phyloP scores from a whole-genome alignment of 2,888 invertebrate genomes.

The Chirona hameri region DNA sequence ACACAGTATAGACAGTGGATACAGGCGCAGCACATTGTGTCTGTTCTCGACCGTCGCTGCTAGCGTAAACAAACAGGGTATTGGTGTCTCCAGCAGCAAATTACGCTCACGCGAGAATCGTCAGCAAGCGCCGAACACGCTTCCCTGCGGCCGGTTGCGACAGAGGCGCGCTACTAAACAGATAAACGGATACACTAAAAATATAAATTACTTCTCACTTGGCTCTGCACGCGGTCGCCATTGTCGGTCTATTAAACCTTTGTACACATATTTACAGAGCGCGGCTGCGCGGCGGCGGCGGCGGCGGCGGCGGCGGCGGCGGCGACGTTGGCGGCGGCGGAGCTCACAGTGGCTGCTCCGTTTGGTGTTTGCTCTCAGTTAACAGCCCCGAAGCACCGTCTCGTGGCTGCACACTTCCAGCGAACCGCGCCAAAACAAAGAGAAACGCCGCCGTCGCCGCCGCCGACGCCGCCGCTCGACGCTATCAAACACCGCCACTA shows the following conservation, averaged over 20 bases:
- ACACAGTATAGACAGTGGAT: background rate
- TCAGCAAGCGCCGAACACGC: background rate
- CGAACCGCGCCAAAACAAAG: background rate
- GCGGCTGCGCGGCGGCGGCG: background rate
- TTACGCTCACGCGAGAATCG: background rate
- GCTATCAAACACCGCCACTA: background rate
- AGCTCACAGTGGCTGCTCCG: background rate
- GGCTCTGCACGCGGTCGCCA: background rate
- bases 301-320: background rate
- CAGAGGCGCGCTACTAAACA: background rate
- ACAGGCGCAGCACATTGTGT: background rate
- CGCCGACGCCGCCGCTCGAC: background rate
- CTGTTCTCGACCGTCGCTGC: background rate
- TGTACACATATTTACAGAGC: slow-evolving; percentile 14
- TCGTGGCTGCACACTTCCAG: background rate
- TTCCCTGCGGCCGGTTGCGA: background rate
- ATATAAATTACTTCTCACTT: slow-evolving; percentile 6
- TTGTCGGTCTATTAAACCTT: slow-evolving; percentile 10
- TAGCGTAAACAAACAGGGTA: background rate
- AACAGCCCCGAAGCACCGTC: background rate
- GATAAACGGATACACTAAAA: background rate
- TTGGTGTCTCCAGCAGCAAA: background rate
- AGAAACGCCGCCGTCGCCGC: background rate
- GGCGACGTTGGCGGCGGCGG: too few species aligned
- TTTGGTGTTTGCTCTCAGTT: background rate